Percentiles rank a stretch among this genome's conserved stretches.
Evolutionary conservation across 2,888 invertebrate genomes (phyloP).

Genomic region (Hydroisotoma schaefferi): DNA sequence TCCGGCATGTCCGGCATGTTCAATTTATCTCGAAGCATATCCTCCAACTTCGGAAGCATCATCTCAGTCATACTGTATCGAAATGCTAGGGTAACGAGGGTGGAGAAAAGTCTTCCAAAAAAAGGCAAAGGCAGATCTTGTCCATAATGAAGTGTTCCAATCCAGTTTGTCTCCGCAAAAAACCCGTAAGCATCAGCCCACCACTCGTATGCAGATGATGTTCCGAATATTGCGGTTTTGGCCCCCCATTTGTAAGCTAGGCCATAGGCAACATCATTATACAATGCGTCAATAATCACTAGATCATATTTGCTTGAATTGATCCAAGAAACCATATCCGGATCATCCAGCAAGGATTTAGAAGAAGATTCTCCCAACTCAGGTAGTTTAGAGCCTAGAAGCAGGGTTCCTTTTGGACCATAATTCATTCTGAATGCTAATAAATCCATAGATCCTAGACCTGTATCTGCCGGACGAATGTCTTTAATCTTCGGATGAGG

Average conservation of each 20-base stretch:
- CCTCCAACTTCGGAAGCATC: constrained; percentile 12
- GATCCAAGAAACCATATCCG: constrained; percentile 22
- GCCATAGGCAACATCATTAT: constrained; percentile 33
- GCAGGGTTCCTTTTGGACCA: constrained; percentile 7
- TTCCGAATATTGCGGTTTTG: constrained; percentile 24
- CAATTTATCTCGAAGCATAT: constrained; percentile 23
- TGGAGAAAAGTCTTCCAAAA: constrained; percentile 17
- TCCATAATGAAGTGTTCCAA: constrained; percentile 15
- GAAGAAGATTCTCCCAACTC: constrained; percentile 19
- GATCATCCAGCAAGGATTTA: constrained; percentile 15
- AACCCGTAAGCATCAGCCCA: constrained; percentile 29
- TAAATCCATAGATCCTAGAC: constrained; percentile 11
- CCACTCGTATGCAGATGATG: constrained; percentile 29
- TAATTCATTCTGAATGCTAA: constrained; percentile 18
- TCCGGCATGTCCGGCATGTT: constrained; percentile 32
- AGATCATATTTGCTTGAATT: constrained; percentile 26
- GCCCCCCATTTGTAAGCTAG: constrained; percentile 34
- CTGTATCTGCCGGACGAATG: constrained; percentile 12
- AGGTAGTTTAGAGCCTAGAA: constrained; percentile 18
- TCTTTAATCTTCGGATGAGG: constrained; percentile 31
- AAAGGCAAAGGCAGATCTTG: constrained; percentile 26
- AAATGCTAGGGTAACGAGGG: constrained; percentile 14
- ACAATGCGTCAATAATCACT: constrained; percentile 32
- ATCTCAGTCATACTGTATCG: constrained; percentile 13
- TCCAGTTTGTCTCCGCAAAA: constrained; percentile 15